These are phyloP conservation scores for Coecobrya sp. DNA, from an alignment of 2,888 invertebrate genomes.

Conservation along the genomic window DNA sequence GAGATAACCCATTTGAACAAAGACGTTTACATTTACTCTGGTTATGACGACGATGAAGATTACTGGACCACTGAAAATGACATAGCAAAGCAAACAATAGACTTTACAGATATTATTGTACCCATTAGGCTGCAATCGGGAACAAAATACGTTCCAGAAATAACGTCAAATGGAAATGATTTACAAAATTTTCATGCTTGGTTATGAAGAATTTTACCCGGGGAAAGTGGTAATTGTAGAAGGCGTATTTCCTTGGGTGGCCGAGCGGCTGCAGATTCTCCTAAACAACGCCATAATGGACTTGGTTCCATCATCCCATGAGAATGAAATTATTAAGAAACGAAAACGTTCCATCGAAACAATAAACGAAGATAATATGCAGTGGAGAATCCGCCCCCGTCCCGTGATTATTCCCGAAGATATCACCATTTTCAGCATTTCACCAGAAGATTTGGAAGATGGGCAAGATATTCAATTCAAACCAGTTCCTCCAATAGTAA, in stretches of 20 bases:
- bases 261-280: slow-evolving; percentile 7
- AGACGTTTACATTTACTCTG: slow-evolving; percentile 67
- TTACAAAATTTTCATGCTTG: neutral
- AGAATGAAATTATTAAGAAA: neutral
- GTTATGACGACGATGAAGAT: neutral
- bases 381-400: slow-evolving; percentile 25
- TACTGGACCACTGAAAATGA: too few species aligned
- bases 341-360: neutral
- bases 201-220: slow-evolving; percentile 20
- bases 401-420: neutral
- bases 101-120: slow-evolving; percentile 58
- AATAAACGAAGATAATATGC: too few species aligned
- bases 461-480: slow-evolving; percentile 15
- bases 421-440: neutral
- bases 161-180: neutral
- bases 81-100: slow-evolving; percentile 38
- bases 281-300: slow-evolving; percentile 40
- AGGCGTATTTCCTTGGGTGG: neutral
- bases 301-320: neutral
- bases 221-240: slow-evolving; percentile 40
- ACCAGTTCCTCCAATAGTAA: too few species aligned
- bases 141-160: slow-evolving; percentile 59
- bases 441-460: slow-evolving; percentile 60
- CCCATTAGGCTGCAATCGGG: neutral
- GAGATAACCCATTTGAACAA: slow-evolving; percentile 22